Base-by-base conservation (phyloP, 1,140 invertebrate genomes). In the Platyscapa corneri region DNA sequence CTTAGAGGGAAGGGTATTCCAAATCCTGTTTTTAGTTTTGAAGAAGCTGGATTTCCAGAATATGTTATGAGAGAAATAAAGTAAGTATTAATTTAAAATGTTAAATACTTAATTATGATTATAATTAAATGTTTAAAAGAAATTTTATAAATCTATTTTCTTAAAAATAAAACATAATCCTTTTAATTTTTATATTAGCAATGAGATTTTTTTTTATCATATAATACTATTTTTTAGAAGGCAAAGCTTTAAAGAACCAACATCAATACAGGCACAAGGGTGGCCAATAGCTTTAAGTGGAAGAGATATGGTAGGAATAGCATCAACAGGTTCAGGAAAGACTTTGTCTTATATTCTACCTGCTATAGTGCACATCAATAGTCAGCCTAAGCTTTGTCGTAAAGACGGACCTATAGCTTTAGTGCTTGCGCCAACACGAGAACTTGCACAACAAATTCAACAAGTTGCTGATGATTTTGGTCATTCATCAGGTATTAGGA, bases 391-490 rank as follows among this genome's bases (percentile, higher is more conserved):
- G 88, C 94, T 98, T 49, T 94, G 95, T 87, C 93, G 96, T 86
- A 97, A 97, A 82, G 98, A 99, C 95, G 98, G 98, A 42, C 98
- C 98, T 30, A 97, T 99, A 87, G 97, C 97, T 49, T 92, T 99
- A 49, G 97, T 99, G 7, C 92, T 99, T 67, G 98, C 98, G 16
- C 98, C 98, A 10, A 99, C 98, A 5, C 95, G 98, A 91, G 98
- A 99, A 93, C 94, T 99, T 78, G 98, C 98, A 6, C 98, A 99
- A 92, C 98, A 99, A 93, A 99, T 99, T 87, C 97, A 99, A 92
- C 97, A 98, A 94, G 98, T 99, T 27, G 97, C 98, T 65, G 96
- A 95, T 87, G 97, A 98, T 88, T 99, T 99, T 94, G 98, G 98
- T 18, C 95, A 96, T 46, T 95, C 96, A 3, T 97, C 97, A 8